Evolutionary conservation across 1,140 invertebrate genomes (phyloP).

Genomic region (Spodoptera litura): DNA sequence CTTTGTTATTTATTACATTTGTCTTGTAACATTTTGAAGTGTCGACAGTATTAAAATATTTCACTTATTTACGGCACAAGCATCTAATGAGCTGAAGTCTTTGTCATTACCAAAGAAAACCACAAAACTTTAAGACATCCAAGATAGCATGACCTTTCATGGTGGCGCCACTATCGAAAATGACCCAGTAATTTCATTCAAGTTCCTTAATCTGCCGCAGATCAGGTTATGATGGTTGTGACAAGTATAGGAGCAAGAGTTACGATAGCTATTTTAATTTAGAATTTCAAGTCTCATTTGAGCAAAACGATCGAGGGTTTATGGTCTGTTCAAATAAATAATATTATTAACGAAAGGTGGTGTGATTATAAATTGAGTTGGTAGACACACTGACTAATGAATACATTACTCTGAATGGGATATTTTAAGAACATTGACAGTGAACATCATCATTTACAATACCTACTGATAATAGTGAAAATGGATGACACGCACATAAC

Average conservation of each 20-base stretch:
- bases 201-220: background rate
- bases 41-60: slow-evolving; percentile 39
- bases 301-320: background rate
- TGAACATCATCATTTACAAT: too few relatives aligned
- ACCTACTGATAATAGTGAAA: too few relatives aligned
- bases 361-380: slow-evolving; percentile 7
- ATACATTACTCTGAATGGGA: background rate
- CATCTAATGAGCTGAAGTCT: slow-evolving; percentile 23
- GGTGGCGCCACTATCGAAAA: background rate
- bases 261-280: slow-evolving; percentile 12
- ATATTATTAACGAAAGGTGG: slow-evolving; percentile 2
- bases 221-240: background rate
- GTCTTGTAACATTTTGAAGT: slow-evolving; percentile 33
- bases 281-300: background rate
- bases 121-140: background rate
- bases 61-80: slow-evolving; percentile 18
- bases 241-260: background rate
- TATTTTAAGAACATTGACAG: too few relatives aligned
- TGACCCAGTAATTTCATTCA: background rate
- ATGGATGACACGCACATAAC: too few relatives aligned
- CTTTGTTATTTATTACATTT: slow-evolving; percentile 35
- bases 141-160: background rate
- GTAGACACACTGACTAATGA: background rate
- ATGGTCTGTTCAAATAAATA: slow-evolving; percentile 21
- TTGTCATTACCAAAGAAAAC: slow-evolving; percentile 11